Evolutionary conservation across 2,113 vertebrate species (phyloP), one percentile per base, ranked within the genome.

Genomic region (Cheirogaleus medius): DNA sequence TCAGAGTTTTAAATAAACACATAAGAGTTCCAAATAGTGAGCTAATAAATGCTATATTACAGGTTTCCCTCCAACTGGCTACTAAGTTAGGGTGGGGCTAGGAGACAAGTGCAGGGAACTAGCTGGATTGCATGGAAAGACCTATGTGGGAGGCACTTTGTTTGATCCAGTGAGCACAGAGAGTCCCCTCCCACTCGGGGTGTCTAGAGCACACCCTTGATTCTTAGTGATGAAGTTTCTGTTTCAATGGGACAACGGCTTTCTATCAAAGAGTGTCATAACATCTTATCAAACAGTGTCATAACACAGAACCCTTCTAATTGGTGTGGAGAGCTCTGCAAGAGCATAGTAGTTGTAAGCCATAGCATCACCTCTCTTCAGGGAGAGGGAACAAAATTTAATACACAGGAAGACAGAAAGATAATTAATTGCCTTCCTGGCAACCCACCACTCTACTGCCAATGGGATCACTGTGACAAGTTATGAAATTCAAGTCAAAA

Each of bases 261-360:
- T 98, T 98, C 98, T 98, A 97, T 98, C 98, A 98, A 90, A 96
- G 84, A 97, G 81, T 98, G 98, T 98, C 98, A 97, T 92, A 98
- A 98, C 95, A 98, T 96, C 96, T 90, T 97, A 97, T 98, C 60
- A 97, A 95, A 96, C 21, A 97, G 78, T 98, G 98, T 98, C 98
- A 98, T 95, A 98, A 98, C 96, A 98, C 86, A 95, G 63, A 97
- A 66, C 47, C 81, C 98, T 98, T 94, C 97, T 98, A 97, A 98
- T 97, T 97, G 68, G 49, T 87, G 8, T 97, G 85, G 82, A 93
- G 95, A 98, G 98, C 97, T 96, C 92, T 95, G 87, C 56, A 95
- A 96, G 78, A 25, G 95, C 37, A 95, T 93, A 97, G 91, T 94
- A 97, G 93, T 64, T 97, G 69, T 97, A 97, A 98, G 94, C 95